Conservation (phyloP, 2,113 vertebrate species). For the Hydrolagus affinis region DNA sequence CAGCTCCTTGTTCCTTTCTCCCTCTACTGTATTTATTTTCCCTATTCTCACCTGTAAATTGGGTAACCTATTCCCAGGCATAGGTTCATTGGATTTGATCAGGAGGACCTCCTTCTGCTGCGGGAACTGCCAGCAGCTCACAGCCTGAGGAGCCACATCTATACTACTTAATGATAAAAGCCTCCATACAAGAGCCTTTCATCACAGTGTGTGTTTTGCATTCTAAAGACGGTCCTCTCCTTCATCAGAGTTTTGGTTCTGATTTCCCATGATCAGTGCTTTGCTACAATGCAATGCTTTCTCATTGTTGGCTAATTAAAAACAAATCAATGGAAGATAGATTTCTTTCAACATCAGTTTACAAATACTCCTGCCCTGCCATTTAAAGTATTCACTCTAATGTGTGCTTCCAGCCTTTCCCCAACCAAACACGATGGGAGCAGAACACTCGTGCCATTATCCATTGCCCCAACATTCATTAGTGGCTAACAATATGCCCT, state of each 20-base stretch:
- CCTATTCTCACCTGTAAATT: neutral
- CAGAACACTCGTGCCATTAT: neutral
- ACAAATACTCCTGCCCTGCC: neutral
- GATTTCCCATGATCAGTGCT: neutral
- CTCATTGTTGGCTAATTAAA: neutral
- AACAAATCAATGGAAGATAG: neutral
- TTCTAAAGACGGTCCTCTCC: neutral
- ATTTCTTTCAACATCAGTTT: neutral
- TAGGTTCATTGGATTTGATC: too few species aligned
- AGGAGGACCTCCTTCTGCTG: too few species aligned
- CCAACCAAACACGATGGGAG: neutral
- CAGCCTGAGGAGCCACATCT: too few species aligned
- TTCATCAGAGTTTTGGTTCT: neutral
- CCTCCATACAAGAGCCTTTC: neutral
- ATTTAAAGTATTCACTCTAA: neutral
- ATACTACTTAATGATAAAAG: neutral
- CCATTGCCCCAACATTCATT: neutral
- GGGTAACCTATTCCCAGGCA: neutral
- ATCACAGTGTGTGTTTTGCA: neutral
- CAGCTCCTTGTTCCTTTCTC: neutral
- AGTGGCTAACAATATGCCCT: slow-evolving; percentile 12
- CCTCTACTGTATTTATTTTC: neutral
- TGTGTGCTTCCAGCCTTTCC: neutral
- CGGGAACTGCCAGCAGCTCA: too few species aligned
- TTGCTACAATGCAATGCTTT: neutral